Evolutionary conservation across 2,113 vertebrate species (phyloP).

Genomic region (Nycticebus coucang): DNA sequence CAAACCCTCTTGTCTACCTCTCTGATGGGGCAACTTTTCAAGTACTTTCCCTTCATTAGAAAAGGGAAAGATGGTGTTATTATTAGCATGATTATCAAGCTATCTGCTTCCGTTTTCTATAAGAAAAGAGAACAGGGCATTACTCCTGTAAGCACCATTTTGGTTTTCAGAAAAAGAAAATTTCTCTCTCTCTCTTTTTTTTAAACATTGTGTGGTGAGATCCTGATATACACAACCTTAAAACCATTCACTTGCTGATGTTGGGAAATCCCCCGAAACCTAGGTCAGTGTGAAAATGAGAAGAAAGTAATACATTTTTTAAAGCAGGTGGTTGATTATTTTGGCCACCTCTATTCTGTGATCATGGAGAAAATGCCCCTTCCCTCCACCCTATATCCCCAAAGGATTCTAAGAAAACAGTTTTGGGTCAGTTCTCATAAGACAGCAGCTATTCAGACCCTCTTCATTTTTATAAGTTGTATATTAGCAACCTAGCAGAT

Average conservation of each 20-base stretch:
- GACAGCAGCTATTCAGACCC: slow-evolving; percentile 18
- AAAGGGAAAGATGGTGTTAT: background rate
- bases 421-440: slow-evolving; percentile 51
- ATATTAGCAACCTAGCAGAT: background rate
- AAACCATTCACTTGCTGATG: background rate
- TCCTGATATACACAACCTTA: background rate
- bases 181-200: slow-evolving; percentile 21
- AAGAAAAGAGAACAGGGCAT: background rate
- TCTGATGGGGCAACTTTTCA: background rate
- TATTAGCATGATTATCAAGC: background rate
- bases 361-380: background rate
- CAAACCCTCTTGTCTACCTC: background rate
- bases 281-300: slow-evolving; percentile 64
- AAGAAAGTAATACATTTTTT: slow-evolving; percentile 59
- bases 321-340: slow-evolving; percentile 68
- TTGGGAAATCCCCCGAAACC: slow-evolving; percentile 74
- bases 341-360: slow-evolving; percentile 65
- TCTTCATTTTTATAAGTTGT: slow-evolving; percentile 13
- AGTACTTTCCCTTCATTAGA: slow-evolving; percentile 11
- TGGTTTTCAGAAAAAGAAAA: slow-evolving; percentile 25
- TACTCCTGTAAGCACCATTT: background rate
- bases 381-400: background rate
- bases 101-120: background rate
- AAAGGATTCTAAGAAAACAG: slow-evolving; percentile 42
- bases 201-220: slow-evolving; percentile 21